A percentile compares a stretch with the other conserved stretches of the same genome.
phyloP scores from a whole-genome alignment of 2,888 invertebrate species.

The Thera obeliscata region DNA sequence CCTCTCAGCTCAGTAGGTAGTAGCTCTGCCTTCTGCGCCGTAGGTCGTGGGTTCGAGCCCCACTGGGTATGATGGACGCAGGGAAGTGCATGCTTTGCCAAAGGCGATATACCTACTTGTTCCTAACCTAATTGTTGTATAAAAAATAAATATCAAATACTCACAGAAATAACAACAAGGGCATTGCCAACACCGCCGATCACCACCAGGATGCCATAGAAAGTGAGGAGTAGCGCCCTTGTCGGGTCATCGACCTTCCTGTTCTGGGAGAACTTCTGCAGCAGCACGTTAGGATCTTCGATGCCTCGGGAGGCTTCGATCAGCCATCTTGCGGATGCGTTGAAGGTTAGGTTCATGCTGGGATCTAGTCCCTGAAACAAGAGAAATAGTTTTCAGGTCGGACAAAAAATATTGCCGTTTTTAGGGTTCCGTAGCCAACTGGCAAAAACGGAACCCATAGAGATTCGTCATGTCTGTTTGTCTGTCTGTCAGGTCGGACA shows the following conservation, averaged over 20 bases:
- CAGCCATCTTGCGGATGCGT: conserved; percentile 74
- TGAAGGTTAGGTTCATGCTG: conserved; percentile 70
- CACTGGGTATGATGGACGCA: too few species aligned
- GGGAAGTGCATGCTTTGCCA: too few species aligned
- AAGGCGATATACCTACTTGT: too few species aligned
- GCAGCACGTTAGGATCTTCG: conserved; percentile 74
- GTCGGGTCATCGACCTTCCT: conserved; percentile 89
- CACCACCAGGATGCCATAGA: conserved; percentile 90
- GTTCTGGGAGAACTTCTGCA: conserved; percentile 87
- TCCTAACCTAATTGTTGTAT: too few species aligned
- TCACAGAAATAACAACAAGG: conserved; percentile 90
- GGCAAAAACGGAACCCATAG: too few species aligned
- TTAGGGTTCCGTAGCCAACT: too few species aligned
- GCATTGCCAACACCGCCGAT: conserved; percentile 94
- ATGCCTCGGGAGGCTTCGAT: conserved; percentile 74
- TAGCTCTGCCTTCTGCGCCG: too few species aligned
- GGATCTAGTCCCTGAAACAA: conserved; percentile 72
- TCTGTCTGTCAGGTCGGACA: too few species aligned
- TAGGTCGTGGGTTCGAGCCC: too few species aligned
- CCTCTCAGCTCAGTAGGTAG: too few species aligned
- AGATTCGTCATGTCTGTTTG: too few species aligned
- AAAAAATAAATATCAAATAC: conserved; percentile 43
- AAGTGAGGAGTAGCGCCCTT: conserved; percentile 86
- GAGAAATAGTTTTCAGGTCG: conserved; percentile 5
- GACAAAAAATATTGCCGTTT: not conserved